A percentile compares a stretch with the other conserved stretches of the same genome.
These are phyloP conservation scores for Prunella fulvescens DNA, from an alignment of 2,113 vertebrate species.

Conservation along the genomic window DNA sequence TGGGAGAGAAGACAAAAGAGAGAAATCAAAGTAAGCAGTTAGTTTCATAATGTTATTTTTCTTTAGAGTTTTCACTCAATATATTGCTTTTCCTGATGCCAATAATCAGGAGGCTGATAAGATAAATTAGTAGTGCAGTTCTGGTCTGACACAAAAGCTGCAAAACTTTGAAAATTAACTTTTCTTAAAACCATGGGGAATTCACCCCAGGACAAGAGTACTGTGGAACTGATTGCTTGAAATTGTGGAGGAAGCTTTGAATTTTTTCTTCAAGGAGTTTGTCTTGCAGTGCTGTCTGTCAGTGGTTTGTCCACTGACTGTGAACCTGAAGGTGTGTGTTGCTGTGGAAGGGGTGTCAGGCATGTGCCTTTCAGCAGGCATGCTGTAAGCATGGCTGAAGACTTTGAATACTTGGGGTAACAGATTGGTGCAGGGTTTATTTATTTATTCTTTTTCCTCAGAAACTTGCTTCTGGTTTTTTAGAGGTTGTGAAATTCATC, in stretches of 20 bases:
- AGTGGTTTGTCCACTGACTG: not conserved
- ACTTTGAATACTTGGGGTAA: not conserved
- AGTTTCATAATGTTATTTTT: not conserved
- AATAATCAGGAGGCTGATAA: not conserved
- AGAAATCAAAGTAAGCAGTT: not conserved
- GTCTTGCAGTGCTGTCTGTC: not conserved
- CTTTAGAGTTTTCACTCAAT: not conserved
- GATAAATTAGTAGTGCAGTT: not conserved
- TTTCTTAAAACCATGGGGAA: not conserved
- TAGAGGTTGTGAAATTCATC: not conserved
- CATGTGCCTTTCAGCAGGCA: not conserved
- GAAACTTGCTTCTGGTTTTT: not conserved
- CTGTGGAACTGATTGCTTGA: not conserved
- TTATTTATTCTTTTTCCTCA: not conserved
- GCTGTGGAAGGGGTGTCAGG: not conserved
- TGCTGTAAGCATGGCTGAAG: not conserved
- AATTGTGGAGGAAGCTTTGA: not conserved
- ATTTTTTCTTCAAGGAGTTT: not conserved
- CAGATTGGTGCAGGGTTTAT: not conserved
- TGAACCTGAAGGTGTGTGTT: not conserved
- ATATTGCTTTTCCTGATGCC: not conserved
- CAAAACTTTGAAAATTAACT: not conserved
- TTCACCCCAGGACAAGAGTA: not conserved
- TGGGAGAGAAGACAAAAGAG: not conserved
- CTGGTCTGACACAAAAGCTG: not conserved